Conservation (phyloP, 2,888 invertebrate species). For the Pachycephus smyrnensis region DNA sequence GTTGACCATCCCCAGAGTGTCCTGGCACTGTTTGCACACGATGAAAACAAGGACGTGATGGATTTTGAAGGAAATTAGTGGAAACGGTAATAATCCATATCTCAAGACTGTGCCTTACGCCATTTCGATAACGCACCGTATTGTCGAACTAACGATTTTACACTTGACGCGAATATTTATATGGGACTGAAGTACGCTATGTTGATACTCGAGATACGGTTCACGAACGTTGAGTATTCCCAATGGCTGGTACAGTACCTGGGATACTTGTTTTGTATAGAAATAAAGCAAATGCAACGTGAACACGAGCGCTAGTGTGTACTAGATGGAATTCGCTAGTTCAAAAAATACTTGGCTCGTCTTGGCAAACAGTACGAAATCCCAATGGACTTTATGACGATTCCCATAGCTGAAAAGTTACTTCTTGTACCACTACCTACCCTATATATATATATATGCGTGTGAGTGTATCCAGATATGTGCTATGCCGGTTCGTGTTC, state of each 20-base stretch:
- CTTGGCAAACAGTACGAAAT: neutral
- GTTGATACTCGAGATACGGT: neutral
- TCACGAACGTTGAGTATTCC: neutral
- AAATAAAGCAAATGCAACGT: neutral
- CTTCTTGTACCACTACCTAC: neutral
- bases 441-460: no score
- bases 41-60: slow-evolving; percentile 39
- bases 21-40: slow-evolving; percentile 11
- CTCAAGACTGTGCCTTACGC: slow-evolving; percentile 13
- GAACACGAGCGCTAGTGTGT: neutral
- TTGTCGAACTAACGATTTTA: neutral
- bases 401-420: neutral
- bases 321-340: neutral
- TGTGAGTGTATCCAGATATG: no score
- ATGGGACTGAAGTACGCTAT: neutral
- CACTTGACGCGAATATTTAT: neutral
- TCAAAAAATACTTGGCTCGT: neutral
- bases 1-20: slow-evolving; percentile 3
- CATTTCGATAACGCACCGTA: neutral
- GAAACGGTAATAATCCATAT: slow-evolving; percentile 19
- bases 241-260: neutral
- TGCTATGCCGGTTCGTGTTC: neutral
- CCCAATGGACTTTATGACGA: neutral
- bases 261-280: neutral
- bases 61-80: slow-evolving; percentile 39